Evolutionary conservation across 2,797 vertebrate species (phyloP).

Genomic region (Petrocephalus schoutedeni): DNA sequence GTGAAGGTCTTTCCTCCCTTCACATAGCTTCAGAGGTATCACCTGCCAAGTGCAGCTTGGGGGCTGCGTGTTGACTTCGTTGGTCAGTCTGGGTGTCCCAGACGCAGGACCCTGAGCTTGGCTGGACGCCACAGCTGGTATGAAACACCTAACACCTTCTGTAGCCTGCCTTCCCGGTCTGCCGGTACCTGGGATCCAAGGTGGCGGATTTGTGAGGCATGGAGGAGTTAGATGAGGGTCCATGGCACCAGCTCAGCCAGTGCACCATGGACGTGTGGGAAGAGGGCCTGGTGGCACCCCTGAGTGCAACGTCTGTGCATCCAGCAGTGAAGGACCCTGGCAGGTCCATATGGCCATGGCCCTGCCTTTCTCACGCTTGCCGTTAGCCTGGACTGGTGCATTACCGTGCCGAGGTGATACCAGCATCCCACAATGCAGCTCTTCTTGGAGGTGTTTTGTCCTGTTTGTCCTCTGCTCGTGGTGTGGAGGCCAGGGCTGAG

Average conservation of each 20-base stretch:
- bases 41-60: too few relatives aligned
- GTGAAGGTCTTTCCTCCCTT: neutral
- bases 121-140: neutral
- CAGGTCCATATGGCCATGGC: neutral
- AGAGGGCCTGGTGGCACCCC: neutral
- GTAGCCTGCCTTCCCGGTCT: neutral
- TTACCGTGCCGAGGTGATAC: neutral
- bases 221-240: neutral
- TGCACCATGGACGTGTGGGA: neutral
- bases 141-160: neutral
- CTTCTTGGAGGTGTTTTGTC: neutral
- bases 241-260: neutral
- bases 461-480: neutral
- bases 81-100: neutral
- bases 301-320: neutral
- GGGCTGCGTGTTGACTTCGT: neutral
- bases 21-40: too few relatives aligned
- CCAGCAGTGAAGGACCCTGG: neutral
- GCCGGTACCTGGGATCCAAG: neutral
- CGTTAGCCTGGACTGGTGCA: neutral
- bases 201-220: neutral
- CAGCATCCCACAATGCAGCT: neutral
- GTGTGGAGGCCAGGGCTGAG: neutral
- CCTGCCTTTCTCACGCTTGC: neutral
- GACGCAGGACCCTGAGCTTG: neutral